Evolutionary conservation across 2,113 vertebrate genomes (phyloP).

Genomic region (Acanthisitta chloris): DNA sequence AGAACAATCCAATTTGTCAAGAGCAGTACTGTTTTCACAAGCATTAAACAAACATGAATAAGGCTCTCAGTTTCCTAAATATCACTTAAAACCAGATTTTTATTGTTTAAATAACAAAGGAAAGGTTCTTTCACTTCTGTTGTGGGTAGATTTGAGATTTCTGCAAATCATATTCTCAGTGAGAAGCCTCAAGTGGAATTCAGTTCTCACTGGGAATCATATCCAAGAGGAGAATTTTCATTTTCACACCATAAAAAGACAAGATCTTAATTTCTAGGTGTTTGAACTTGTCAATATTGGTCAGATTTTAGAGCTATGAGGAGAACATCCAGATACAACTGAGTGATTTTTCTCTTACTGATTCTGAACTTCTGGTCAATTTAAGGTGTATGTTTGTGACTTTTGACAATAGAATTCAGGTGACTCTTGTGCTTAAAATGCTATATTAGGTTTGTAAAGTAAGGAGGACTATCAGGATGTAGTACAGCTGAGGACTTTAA

Average conservation of each 20-base stretch:
- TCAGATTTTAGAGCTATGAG: not conserved
- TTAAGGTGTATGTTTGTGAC: not conserved
- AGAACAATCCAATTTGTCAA: not conserved
- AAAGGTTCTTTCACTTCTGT: not conserved
- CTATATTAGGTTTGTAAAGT: not conserved
- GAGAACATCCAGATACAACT: not conserved
- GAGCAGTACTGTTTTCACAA: not conserved
- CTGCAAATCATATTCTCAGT: rapidly evolving
- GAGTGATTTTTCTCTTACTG: not conserved
- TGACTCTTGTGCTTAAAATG: not conserved
- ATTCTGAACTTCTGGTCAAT: not conserved
- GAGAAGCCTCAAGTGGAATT: not conserved
- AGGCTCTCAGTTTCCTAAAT: not conserved
- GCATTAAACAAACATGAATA: not conserved
- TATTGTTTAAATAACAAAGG: not conserved
- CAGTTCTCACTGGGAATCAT: not conserved
- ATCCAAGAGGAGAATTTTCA: not conserved
- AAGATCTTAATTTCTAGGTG: not conserved
- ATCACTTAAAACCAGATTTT: not conserved
- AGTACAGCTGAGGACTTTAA: not conserved
- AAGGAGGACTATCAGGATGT: not conserved
- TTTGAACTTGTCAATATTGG: not conserved
- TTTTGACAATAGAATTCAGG: not conserved
- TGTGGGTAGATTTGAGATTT: not conserved
- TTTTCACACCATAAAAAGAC: not conserved